phyloP scores from a whole-genome alignment of 2,797 vertebrate species.

The Salarias fasciatus region DNA sequence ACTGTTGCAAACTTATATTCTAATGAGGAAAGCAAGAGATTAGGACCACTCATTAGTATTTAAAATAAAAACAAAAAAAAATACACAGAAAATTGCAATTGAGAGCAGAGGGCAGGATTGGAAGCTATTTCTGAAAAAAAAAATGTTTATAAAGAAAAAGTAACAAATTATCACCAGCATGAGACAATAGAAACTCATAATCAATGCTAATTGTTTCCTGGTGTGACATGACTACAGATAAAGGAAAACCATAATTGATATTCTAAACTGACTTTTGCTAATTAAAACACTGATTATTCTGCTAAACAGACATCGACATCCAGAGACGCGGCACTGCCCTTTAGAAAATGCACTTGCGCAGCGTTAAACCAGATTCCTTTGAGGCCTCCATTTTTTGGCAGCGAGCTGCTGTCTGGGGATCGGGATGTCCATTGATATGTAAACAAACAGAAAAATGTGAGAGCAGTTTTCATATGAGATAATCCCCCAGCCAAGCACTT shows the following conservation, averaged over 20 bases:
- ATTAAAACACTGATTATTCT: slow-evolving; percentile 81
- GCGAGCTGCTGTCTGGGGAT: slow-evolving; percentile 28
- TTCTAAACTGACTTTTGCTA: slow-evolving; percentile 76
- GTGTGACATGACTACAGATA: slow-evolving; percentile 74
- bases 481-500: slow-evolving; percentile 39
- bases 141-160: slow-evolving; percentile 62
- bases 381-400: slow-evolving; percentile 55
- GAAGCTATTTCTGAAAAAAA: slow-evolving; percentile 32
- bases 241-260: slow-evolving; percentile 77
- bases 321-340: slow-evolving; percentile 70
- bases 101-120: slow-evolving; percentile 19
- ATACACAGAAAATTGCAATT: slow-evolving; percentile 34
- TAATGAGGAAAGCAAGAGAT: slow-evolving; percentile 14
- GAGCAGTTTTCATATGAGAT: slow-evolving; percentile 46
- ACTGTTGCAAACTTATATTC: slow-evolving; percentile 28
- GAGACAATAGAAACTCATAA: slow-evolving; percentile 69
- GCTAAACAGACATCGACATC: slow-evolving; percentile 76
- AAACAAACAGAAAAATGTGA: slow-evolving; percentile 58
- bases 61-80: slow-evolving; percentile 32
- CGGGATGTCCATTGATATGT: slow-evolving; percentile 50
- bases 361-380: slow-evolving; percentile 58
- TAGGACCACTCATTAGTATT: slow-evolving; percentile 49
- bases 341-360: slow-evolving; percentile 65
- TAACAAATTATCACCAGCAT: slow-evolving; percentile 66
- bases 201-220: slow-evolving; percentile 73